Evolutionary conservation across 1,140 invertebrate species (phyloP).

Genomic region (Formica exsecta): DNA sequence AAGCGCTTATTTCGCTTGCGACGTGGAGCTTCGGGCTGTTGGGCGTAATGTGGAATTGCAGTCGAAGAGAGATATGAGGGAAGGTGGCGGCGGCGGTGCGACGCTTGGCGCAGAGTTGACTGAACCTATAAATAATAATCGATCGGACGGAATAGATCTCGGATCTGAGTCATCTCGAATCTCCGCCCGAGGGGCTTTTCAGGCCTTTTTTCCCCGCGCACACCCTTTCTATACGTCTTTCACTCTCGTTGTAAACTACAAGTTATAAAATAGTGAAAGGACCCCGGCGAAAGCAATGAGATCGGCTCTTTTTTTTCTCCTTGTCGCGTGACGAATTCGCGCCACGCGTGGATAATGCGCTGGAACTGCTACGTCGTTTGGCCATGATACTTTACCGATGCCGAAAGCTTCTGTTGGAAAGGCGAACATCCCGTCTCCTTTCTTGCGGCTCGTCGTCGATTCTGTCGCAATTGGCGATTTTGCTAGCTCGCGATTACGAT

Average conservation of each 20-base stretch:
- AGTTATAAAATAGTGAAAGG: conserved; percentile 64
- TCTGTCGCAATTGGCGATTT: conserved; percentile 61
- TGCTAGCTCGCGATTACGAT: conserved; percentile 55
- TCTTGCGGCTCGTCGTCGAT: conserved; percentile 33
- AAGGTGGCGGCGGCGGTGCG: background rate
- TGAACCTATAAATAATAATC: conserved; percentile 7
- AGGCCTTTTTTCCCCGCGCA: background rate
- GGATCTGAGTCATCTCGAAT: background rate
- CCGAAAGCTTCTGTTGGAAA: conserved; percentile 52
- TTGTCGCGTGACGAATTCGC: conserved; percentile 53
- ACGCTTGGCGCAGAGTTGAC: background rate
- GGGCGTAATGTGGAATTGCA: conserved; percentile 25
- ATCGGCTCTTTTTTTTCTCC: conserved; percentile 36
- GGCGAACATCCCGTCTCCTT: conserved; percentile 47
- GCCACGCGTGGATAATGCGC: conserved; percentile 52
- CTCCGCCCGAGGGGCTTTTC: background rate
- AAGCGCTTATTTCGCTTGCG: conserved; percentile 53
- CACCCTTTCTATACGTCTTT: conserved; percentile 9
- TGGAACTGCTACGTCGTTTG: conserved; percentile 53
- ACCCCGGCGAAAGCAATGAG: conserved; percentile 45
- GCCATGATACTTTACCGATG: conserved; percentile 40
- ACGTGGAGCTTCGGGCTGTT: conserved; percentile 37
- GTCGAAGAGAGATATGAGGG: background rate
- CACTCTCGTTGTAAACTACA: background rate
- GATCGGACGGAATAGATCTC: conserved; percentile 7